A percentile compares a stretch with the other conserved stretches of the same genome.
phyloP scores from a whole-genome alignment of 2,797 vertebrate species.

The Carapus acus region DNA sequence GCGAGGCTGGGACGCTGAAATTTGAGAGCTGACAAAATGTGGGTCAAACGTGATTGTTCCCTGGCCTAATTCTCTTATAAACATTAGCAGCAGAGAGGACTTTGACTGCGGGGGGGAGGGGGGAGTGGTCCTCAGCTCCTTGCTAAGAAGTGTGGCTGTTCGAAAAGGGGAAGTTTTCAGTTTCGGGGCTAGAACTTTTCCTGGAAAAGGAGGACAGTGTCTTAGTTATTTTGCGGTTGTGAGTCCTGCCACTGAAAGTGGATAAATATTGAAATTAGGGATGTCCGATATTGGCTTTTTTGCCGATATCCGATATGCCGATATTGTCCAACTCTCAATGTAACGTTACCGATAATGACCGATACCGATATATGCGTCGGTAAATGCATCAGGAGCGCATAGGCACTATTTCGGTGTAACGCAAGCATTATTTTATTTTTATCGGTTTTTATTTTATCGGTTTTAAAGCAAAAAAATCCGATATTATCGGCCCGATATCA shows the following conservation, averaged over 20 bases:
- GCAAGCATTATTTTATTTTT: too few species aligned
- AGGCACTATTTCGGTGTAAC: too few species aligned
- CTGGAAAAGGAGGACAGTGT: conserved; percentile 1
- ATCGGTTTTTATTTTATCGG: too few species aligned
- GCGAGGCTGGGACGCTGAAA: conserved; percentile 43
- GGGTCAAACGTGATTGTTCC: conserved; percentile 67
- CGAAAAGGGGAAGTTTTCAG: neutral
- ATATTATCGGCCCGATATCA: too few species aligned
- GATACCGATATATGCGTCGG: too few species aligned
- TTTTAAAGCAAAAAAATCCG: too few species aligned
- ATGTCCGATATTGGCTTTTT: conserved; percentile 21
- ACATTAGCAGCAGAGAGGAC: conserved; percentile 40
- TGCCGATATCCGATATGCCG: too few species aligned
- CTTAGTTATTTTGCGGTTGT: conserved; percentile 28
- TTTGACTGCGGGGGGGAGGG: conserved; percentile 20
- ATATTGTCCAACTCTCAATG: too few species aligned
- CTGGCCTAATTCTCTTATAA: conserved; percentile 52
- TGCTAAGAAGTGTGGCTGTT: conserved; percentile 5
- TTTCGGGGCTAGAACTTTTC: conserved; percentile 15
- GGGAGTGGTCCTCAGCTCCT: conserved; percentile 8
- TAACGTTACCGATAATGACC: too few species aligned
- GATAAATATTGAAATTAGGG: conserved; percentile 34
- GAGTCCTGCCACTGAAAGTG: conserved; percentile 36
- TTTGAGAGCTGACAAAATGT: conserved; percentile 66
- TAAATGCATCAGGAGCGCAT: too few species aligned